Evolutionary conservation across 2,113 vertebrate genomes (phyloP).

Genomic region (Corythornis vintsioides): DNA sequence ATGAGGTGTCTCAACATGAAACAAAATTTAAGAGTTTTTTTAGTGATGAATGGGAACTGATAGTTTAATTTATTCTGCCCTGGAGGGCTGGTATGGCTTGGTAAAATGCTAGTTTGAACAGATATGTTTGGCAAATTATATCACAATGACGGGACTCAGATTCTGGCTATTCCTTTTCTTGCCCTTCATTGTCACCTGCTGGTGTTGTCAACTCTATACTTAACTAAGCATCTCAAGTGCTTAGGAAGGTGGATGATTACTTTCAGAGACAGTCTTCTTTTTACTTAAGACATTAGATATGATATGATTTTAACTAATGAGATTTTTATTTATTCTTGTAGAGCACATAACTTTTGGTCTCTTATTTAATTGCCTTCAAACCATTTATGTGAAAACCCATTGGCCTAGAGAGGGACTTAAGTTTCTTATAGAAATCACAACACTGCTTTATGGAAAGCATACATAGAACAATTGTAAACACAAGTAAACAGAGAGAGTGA

Average conservation of each 20-base stretch:
- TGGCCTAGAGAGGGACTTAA: not conserved
- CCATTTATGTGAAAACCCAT: not conserved
- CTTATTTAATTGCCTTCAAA: not conserved
- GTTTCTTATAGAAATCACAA: not conserved
- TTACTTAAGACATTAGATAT: not conserved
- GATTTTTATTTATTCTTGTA: not conserved
- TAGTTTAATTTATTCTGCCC: constrained; percentile 30
- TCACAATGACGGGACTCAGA: not conserved
- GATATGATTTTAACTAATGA: not conserved
- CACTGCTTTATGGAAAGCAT: not conserved
- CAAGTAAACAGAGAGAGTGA: not conserved
- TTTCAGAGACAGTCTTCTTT: not conserved
- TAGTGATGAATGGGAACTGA: not conserved
- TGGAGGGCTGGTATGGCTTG: not conserved
- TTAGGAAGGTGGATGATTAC: not conserved
- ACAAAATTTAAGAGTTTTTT: not conserved
- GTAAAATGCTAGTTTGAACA: constrained; percentile 16
- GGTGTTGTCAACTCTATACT: not conserved
- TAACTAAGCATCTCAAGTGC: not conserved
- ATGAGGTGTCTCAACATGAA: constrained; percentile 15
- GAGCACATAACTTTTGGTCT: not conserved
- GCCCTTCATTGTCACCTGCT: not conserved
- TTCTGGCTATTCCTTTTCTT: not conserved
- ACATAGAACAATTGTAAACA: not conserved
- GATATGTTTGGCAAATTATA: not conserved